A percentile compares a stretch with the other conserved stretches of the same genome.
Conservation (phyloP, 64 coral and sea anemone species). For the Dendronephthya gigantea region DNA sequence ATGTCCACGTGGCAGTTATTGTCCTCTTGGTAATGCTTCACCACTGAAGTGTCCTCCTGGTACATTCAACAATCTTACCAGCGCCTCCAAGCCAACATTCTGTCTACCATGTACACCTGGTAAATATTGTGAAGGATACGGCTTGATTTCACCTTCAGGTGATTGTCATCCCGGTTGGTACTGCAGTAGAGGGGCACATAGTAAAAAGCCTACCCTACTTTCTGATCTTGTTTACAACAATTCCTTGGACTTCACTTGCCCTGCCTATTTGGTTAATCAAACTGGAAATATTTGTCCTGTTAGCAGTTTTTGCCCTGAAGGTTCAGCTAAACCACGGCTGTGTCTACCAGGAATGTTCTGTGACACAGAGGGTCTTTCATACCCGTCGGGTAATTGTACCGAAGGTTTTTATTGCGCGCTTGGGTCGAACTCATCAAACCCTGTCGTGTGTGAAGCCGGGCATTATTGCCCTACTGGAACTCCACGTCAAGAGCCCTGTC, state of each 20-base stretch:
- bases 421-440: constrained; percentile 49
- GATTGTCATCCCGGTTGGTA: constrained; percentile 81
- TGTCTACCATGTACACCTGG: constrained; percentile 84
- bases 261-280: constrained; percentile 77
- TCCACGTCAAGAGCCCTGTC: constrained; percentile 51
- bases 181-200: constrained; percentile 64
- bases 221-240: constrained; percentile 46
- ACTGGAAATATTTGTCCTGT: constrained; percentile 79
- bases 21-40: constrained; percentile 56
- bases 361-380: constrained; percentile 48
- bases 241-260: constrained; percentile 72
- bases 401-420: constrained; percentile 69
- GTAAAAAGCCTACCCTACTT: constrained; percentile 46
- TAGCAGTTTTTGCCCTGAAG: constrained; percentile 63
- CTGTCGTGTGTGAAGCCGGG: constrained; percentile 52
- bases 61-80: constrained; percentile 78
- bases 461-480: constrained; percentile 74
- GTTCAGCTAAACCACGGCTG: constrained; percentile 48
- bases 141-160: constrained; percentile 49
- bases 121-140: constrained; percentile 82
- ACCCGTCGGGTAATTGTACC: constrained; percentile 62
- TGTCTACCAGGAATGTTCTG: constrained; percentile 71
- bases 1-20: constrained; percentile 81
- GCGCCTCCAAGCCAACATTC: constrained; percentile 49
- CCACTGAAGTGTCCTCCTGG: constrained; percentile 94